phyloP scores from a whole-genome alignment of 2,113 vertebrate genomes.

The Atractosteus spatula region DNA sequence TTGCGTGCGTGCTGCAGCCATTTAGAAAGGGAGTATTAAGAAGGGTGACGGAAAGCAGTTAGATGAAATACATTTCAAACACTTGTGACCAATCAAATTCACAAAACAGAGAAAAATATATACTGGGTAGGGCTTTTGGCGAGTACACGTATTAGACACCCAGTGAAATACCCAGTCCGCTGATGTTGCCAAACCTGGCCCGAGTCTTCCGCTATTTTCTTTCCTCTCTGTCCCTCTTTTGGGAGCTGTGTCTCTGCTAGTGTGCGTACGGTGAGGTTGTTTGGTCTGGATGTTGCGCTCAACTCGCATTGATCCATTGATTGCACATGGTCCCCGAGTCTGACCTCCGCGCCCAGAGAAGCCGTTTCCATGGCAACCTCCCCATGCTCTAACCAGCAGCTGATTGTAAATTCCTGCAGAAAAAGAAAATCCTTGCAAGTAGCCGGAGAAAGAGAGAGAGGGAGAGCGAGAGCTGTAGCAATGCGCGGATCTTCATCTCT shows the following conservation, averaged over 20 bases:
- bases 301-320: constrained; percentile 79
- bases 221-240: constrained; percentile 25
- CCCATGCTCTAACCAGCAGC: constrained; percentile 63
- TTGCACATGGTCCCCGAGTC: constrained; percentile 69
- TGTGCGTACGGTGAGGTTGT: constrained; percentile 28
- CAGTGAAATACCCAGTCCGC: too few relatives aligned
- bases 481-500: constrained; percentile 74
- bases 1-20: too few relatives aligned
- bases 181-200: too few relatives aligned
- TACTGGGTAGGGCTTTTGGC: too few relatives aligned
- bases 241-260: constrained; percentile 4
- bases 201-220: not conserved
- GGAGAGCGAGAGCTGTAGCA: constrained; percentile 66
- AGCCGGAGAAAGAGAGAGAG: constrained; percentile 45
- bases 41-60: too few relatives aligned
- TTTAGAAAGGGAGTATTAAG: too few relatives aligned
- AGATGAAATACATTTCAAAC: too few relatives aligned
- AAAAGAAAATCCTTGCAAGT: constrained; percentile 28
- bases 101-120: too few relatives aligned
- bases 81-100: too few relatives aligned
- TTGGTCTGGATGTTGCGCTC: constrained; percentile 62
- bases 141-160: too few relatives aligned
- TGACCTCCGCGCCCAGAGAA: constrained; percentile 80
- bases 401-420: constrained; percentile 82
- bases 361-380: constrained; percentile 78